Evolutionary conservation across 2,888 invertebrate genomes (phyloP), one percentile per base, ranked within the genome.

Genomic region (Morpho helenor): DNA sequence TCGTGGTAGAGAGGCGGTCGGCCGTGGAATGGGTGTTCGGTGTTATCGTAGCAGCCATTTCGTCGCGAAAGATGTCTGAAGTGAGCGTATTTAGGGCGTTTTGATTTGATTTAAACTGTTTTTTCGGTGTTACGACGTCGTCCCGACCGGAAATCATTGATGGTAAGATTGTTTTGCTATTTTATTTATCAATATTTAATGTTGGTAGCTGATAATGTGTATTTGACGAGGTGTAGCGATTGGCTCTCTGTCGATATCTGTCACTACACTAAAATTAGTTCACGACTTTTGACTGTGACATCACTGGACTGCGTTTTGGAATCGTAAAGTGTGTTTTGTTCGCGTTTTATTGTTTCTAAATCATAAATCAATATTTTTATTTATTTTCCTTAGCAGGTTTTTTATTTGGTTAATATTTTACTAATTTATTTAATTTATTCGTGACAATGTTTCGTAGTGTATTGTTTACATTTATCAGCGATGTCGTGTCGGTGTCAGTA

Each of bases 31-130:
- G 76, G 78, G 75, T 77, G 82, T 82, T 77, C 76, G 75, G 79
- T 80, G 79, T 82, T 83, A 86, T 84, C 83, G 86, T 82, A 80
- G 82, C 83, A 80, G 80, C 87, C 88, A 87, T 85, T 87, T 79
- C 79, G 77, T 75, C 73, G 73, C 74, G 78, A 83, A 87, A 86
- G 77, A 87, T 87, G 87, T 87, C 87, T 67, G 82, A 74, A 76
- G 81, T 73, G 75, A 75, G 68, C 70, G 77, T 77, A 79, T 76
- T 80, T 73, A 81, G 79, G 81, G 79, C 80, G 81, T 81, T 82
- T 77, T 80, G 79, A 81, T 80, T 75, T 75, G 79, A 79, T 86
- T 76, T 78, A 77, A 72, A 74, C 74, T 74, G 80, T 79, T 79
- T 82, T 80, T 80, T 76, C 77, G 77, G 74, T 78, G 80, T 82